Evolutionary conservation across 1,140 invertebrate genomes (phyloP), one percentile per base, ranked within the genome.

Genomic region (Orchesella cincta): DNA sequence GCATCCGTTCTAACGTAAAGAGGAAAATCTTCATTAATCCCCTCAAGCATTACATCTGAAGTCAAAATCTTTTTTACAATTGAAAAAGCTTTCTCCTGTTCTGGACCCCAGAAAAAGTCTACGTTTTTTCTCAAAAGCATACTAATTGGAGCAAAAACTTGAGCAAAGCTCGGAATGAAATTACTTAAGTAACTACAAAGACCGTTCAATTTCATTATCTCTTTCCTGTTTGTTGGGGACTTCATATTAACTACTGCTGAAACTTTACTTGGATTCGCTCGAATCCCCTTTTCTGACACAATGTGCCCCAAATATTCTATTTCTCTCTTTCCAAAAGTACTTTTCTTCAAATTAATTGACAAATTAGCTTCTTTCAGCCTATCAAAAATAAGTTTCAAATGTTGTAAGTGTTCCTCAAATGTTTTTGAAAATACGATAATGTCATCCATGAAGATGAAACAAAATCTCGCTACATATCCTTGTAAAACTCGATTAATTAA

Each of bases 241-340:
- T 83, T 82, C 75, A 83, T 83, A 36, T 85, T 72, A 26, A 77
- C 34, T 26, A 87, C 84, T 5, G 85, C 84, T 28, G 78, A 35
- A 31, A 86, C 82, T 81, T 86, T 86, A 28, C 80, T 75, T 1
- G 83, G 81, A 74, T 86, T 83, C 1, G 83, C 83, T 12, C 64
- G 23, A 0, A 87, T 79, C n/a, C 83, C 84, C 0, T 82, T 75
- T 5, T 77, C 36, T n/a, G 80, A 78, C 2, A 87, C 80, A 1
- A 84, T 76, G 71, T 85, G 84, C 1, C 85, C 85, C 12, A 86
- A 76, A 78, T 84, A 85, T 76, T 82, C 79, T 0, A 85, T 34
- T 74, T 78, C 35, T 34, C 36, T 62, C 34, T 79, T 75, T 26
- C 81, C 79, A 78, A 86, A 85, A 64, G 81, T 36, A 76, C 83